phyloP scores from a whole-genome alignment of 2,113 vertebrate species.

The Sapayoa aenigma region DNA sequence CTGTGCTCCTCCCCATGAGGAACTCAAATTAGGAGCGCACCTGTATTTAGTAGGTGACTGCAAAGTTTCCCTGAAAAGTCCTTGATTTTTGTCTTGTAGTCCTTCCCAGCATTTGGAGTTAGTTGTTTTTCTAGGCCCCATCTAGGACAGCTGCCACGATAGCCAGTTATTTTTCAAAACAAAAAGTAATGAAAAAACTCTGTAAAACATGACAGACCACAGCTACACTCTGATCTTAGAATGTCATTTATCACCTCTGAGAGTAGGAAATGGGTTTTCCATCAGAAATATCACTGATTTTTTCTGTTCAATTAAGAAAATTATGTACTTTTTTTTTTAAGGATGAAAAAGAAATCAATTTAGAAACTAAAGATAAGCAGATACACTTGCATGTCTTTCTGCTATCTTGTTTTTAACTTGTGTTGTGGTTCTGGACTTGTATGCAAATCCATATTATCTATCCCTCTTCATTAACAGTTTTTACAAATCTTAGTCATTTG shows the following conservation, averaged over 20 bases:
- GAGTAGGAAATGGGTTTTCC: neutral
- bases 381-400: neutral
- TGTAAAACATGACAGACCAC: neutral
- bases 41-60: neutral
- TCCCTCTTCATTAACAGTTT: neutral
- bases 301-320: neutral
- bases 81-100: neutral
- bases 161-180: neutral
- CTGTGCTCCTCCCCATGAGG: accelerated
- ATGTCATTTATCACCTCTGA: neutral
- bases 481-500: neutral
- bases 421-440: neutral
- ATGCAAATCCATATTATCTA: neutral
- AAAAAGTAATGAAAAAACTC: neutral
- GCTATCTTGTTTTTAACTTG: neutral
- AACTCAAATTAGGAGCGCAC: neutral
- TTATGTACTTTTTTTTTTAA: neutral
- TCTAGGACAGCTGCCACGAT: neutral
- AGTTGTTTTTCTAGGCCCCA: neutral
- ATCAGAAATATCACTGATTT: neutral
- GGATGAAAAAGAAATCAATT: neutral
- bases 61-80: neutral
- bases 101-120: neutral
- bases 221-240: neutral
- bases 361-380: neutral